Conservation (phyloP, 2,113 vertebrate species). For the Anolis carolinensis region DNA sequence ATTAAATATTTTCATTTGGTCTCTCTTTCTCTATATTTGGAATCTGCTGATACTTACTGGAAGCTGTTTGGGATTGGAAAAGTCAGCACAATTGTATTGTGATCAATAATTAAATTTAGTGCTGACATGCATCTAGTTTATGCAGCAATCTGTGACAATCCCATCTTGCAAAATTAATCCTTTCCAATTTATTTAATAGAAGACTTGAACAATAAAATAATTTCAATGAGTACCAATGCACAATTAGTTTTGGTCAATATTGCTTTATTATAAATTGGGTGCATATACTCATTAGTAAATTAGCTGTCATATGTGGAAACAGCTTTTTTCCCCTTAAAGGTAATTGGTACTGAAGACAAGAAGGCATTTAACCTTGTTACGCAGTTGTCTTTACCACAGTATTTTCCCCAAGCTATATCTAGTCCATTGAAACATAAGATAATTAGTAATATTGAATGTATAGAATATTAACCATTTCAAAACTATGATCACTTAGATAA, state of each 20-base stretch:
- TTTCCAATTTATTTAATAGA: conserved; percentile 86
- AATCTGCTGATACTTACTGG: conserved; percentile 89
- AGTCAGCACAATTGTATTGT: conserved; percentile 95
- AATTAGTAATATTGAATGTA: conserved; percentile 83
- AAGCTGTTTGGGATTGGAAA: conserved; percentile 81
- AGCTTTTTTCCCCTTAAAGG: conserved; percentile 76
- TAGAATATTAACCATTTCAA: conserved; percentile 76
- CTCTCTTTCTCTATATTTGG: conserved; percentile 79
- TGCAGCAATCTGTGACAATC: conserved; percentile 81
- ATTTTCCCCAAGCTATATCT: conserved; percentile 74
- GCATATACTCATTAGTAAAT: conserved; percentile 85
- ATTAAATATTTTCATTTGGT: conserved; percentile 72
- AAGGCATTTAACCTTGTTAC: conserved; percentile 84
- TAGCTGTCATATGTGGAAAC: conserved; percentile 85
- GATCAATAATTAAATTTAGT: conserved; percentile 93
- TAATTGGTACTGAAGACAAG: conserved; percentile 85
- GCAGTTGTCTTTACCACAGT: conserved; percentile 79
- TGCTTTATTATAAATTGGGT: conserved; percentile 82
- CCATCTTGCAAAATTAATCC: conserved; percentile 85
- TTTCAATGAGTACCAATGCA: conserved; percentile 76
- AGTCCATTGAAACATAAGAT: conserved; percentile 80
- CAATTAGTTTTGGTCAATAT: conserved; percentile 82
- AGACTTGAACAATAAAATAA: conserved; percentile 82
- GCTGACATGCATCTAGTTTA: conserved; percentile 89
- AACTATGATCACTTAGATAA: conserved; percentile 47